Base-by-base conservation (phyloP, 2,113 vertebrate genomes). In the Ceyx melanurus region DNA sequence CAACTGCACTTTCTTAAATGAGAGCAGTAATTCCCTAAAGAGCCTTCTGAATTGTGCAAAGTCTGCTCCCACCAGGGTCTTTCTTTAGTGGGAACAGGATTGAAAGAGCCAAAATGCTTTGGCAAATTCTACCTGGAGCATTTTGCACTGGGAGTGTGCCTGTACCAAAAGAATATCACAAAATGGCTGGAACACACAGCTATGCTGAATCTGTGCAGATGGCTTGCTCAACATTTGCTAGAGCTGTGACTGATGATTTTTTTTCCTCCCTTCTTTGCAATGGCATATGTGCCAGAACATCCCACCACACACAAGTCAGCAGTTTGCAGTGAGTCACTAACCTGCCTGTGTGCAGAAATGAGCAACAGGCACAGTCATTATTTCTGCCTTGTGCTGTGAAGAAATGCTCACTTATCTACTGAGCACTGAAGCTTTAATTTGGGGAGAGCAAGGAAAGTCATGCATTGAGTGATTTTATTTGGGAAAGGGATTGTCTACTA, bases 261-360 rank as follows among this genome's bases (percentile, higher is more conserved):
- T 53, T 62, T 60, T 61, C 33, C 43, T 50, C 53, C 4, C 43
- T 82, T 62, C 45, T 88, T 95, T 82, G 46, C 75, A 80, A 48
- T 66, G 87, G 64, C 43, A 26, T 73, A n/a, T 86, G 67, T 95
- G 86, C 89, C 87, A 93, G 73, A 95, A 89, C 82, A 85, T 89
- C 91, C 84, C 67, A 94, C 94, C 75, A 74, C 26, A 3, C 58
- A 79, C 43, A 78, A 95, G 86, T 82, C 95, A 89, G 88, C 92
- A 89, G 84, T 94, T 92, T 92, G 82, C 84, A 80, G 67, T 96
- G 92, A 93, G 87, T 96, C 95, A 94, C 67, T 82, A 71, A 94
- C 85, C 79, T 3, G 23, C 87, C 67, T 70, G 37, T 85, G 66
- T 92, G 84, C 78, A 92, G 73, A 95, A 95, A 77, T 76, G 94